Evolutionary conservation across 2,888 invertebrate species (phyloP), one percentile per base, ranked within the genome.

Genomic region (Rhodophaea formosa): DNA sequence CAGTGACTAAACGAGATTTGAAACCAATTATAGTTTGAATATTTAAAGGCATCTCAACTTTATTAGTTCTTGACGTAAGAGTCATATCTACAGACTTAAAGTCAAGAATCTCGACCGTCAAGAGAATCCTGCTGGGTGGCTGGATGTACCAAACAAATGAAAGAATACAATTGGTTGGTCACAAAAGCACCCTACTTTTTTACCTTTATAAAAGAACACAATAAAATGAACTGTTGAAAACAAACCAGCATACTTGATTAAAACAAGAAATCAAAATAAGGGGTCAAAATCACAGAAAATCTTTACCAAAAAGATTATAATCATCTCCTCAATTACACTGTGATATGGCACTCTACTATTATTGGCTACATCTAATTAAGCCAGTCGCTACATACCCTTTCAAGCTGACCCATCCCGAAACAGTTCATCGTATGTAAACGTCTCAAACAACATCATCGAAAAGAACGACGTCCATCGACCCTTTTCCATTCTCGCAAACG

Each of bases 401-500:
- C 43, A 45, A 53, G 30, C 32, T 44, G 43, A 59, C 60, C 60
- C 65, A 64, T 70, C 64, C 71, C 17, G 45, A 30, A 70, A 69
- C 70, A 70, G 35, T 10, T 46, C 42, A 43, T 49, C 6, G 23
- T 47, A 54, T 55, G 59, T 59, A 59, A 60, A 56, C 63, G 54
- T 60, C 59, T 58, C 45, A 42, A 62, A 58, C 60, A 60, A 61
- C 62, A 53, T 53, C 59, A 79, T 77, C 70, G 70, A 58, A 65
- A 63, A 62, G 65, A 68, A 70, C 66, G 68, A 69, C 62, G 70
- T 75, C 69, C 77, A 79, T 78, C 63, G 78, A 72, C 65, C 67
- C 64, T 69, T 76, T 75, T 73, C 74, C 68, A 70, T 73, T 68
- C 70, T 68, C 72, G 61, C 64, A 66, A 65, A 66, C 68, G 72